Percentiles rank a stretch among this genome's conserved stretches.
phyloP scores from a whole-genome alignment of 2,113 vertebrate genomes.

The Neodon shergylaensis region DNA sequence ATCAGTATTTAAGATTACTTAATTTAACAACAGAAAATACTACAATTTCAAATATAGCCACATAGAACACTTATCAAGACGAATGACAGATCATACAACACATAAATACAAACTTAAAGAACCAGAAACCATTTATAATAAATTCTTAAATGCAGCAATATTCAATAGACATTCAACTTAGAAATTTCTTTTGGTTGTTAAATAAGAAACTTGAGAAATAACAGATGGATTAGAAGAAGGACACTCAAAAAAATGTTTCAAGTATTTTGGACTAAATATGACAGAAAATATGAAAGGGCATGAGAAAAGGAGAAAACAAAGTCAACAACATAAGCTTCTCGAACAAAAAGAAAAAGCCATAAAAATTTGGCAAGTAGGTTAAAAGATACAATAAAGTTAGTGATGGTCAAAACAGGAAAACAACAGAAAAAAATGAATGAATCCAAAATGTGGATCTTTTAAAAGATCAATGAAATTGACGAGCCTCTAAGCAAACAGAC shows the following conservation, averaged over 20 bases:
- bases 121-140: neutral
- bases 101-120: neutral
- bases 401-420: neutral
- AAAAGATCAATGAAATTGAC: neutral
- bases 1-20: conserved; percentile 4
- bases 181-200: neutral
- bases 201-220: neutral
- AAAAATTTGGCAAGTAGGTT: neutral
- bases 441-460: neutral
- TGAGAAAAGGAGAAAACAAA: neutral
- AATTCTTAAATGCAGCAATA: neutral
- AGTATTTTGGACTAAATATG: neutral
- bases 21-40: neutral
- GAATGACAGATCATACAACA: neutral
- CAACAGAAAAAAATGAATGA: neutral
- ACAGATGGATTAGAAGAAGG: neutral
- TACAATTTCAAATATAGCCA: neutral
- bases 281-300: neutral
- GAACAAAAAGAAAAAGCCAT: neutral
- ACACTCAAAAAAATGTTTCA: neutral
- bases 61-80: neutral
- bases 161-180: neutral
- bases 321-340: neutral
- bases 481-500: neutral
- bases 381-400: neutral